phyloP scores from a whole-genome alignment of 1,140 invertebrate genomes.

The Megalonaias nervosa region DNA sequence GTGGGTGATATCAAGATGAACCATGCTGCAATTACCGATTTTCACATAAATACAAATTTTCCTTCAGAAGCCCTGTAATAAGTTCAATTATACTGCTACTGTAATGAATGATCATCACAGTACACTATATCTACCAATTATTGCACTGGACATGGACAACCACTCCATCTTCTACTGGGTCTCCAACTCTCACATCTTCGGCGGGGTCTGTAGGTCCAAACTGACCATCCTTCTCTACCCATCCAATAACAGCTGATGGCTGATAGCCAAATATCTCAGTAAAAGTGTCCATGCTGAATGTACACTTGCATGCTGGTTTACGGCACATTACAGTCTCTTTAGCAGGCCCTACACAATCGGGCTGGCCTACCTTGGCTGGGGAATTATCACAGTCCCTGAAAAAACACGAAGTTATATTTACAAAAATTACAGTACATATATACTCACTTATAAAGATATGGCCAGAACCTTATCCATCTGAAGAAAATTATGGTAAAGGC shows the following conservation, averaged over 20 bases:
- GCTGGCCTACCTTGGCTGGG: slow-evolving; percentile 11
- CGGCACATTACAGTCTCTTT: slow-evolving; percentile 2
- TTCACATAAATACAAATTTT: no score
- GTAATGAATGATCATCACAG: no score
- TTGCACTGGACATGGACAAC: slow-evolving; percentile 38
- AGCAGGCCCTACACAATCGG: slow-evolving; percentile 12
- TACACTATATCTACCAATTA: slow-evolving; percentile 27
- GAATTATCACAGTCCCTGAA: slow-evolving; percentile 26
- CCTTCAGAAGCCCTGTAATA: no score
- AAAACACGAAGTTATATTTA: neutral
- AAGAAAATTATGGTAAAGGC: no score
- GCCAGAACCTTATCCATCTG: no score
- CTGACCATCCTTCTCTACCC: slow-evolving; percentile 31
- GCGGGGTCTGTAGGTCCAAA: slow-evolving; percentile 21
- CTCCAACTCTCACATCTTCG: slow-evolving; percentile 34
- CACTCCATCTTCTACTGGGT: slow-evolving; percentile 35
- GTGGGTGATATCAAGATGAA: no score
- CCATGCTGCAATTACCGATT: no score
- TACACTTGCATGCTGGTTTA: slow-evolving; percentile 27
- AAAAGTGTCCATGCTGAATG: slow-evolving; percentile 26
- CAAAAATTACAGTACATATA: no score
- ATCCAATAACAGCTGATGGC: slow-evolving; percentile 21
- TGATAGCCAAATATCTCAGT: slow-evolving; percentile 37
- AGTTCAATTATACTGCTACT: no score
- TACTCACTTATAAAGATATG: no score